Percentiles rank a stretch among this genome's conserved stretches.
Evolutionary conservation across 2,113 vertebrate species (phyloP).

Genomic region (Oreochromis aureus): DNA sequence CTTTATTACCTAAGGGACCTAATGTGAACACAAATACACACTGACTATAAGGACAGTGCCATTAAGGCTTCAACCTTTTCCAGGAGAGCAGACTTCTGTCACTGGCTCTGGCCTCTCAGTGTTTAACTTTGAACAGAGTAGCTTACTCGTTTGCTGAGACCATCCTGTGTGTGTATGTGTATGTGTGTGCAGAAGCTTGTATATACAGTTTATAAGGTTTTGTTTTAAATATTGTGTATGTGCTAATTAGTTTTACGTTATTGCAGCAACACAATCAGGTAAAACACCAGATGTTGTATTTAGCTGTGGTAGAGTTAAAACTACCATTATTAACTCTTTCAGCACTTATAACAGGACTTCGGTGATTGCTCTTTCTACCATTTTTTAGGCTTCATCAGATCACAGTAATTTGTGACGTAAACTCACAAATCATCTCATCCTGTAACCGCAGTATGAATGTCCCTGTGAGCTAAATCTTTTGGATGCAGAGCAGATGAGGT

Average conservation of each 20-base stretch:
- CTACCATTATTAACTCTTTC: not conserved
- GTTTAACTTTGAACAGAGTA: not conserved
- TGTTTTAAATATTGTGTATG: not conserved
- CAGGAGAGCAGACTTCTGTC: not conserved
- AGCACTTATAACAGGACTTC: not conserved
- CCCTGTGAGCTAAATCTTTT: not conserved
- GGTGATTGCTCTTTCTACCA: not conserved
- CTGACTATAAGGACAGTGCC: not conserved
- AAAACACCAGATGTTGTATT: not conserved
- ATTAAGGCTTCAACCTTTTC: constrained; percentile 1
- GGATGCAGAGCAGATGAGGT: not conserved
- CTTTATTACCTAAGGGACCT: not conserved
- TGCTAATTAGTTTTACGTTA: not conserved
- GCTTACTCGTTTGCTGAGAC: not conserved
- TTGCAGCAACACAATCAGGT: not conserved
- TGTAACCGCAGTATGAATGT: not conserved
- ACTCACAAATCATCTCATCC: not conserved
- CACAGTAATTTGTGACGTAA: not conserved
- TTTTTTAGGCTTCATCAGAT: not conserved
- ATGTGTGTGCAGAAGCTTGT: not conserved
- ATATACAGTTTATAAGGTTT: not conserved
- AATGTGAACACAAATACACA: not conserved
- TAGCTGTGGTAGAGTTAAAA: not conserved
- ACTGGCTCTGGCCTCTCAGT: not conserved
- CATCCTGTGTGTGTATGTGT: not conserved